Evolutionary conservation across 53 echinoderm and acorn worm genomes (phyloP), one percentile per base, ranked within the genome.

Genomic region (Stichopus horrens): DNA sequence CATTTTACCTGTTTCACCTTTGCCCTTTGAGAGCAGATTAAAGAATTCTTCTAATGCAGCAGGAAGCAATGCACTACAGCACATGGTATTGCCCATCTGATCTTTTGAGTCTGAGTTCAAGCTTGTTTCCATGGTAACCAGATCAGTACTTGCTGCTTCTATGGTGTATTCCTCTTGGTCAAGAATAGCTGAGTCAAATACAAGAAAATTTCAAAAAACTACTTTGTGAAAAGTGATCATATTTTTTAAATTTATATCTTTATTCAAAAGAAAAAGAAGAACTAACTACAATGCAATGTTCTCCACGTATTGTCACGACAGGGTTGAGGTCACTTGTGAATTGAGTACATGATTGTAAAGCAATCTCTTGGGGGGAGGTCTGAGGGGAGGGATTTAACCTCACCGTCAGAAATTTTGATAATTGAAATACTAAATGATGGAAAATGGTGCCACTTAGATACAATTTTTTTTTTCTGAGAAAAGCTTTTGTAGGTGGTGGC

Each of bases 31-130:
- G 18, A 86, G 60, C 83, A 93, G 80, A 57, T 81, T 76, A 57
- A 60, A 76, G 53, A 93, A 94, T 54, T 91, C 90, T 66, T 95
- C 92, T 13, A 97, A 82, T 6, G 93, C 91, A 82, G 94, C 95
- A 4, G 97, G 97, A 54, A 97, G 55, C 5, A 97, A 88, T 5
- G 97, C 94, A 91, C 97, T 97, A 23, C 95, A 97, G 58, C 92
- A 92, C 6, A 92, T 10, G 53, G 89, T 21, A 9, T 89, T 71
- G 9, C 18, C 74, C 52, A 63, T 52, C 5, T 23, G 18, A 63
- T 9, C 21, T 20, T 58, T 81, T 4, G 16, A 5, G 22, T 16
- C 57, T 9, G 5, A 57, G 4, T 4, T 8, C 4, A 52, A 21
- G 55, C 9, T 22, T 10, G 87, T 74, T 87, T 54, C 75, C 52